Evolutionary conservation across 2,797 vertebrate species (phyloP), one percentile per base, ranked within the genome.

Genomic region (Lacerta viridis): DNA sequence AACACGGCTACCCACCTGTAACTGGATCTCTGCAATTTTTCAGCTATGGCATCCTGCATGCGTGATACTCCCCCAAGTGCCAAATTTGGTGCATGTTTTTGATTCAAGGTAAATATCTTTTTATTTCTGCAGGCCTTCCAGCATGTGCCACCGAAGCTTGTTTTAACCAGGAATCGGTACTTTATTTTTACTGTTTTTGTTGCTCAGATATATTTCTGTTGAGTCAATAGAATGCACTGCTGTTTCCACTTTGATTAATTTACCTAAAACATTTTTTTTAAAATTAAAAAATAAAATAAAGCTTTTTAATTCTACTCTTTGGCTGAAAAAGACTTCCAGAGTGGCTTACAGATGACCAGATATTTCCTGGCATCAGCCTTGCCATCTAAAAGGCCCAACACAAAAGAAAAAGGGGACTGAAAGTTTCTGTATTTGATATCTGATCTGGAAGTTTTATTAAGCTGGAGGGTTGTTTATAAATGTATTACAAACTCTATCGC

Each of bases 401-500:
- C 17, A 23, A 64, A 64, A 69, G 66, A 10, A 27, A 29, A 68
- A 69, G 13, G 23, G 66, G 66, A n/a, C 27, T 11, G 66, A 27
- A 18, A 64, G 61, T 18, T 20, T 74, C 6, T 74, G 1, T 74
- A 18, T 74, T 74, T 39, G 33, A 36, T 74, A 74, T 20, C 27
- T 79, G 41, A 18, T 55, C 8, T 76, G 72, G 36, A 36, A 43
- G 61, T 78, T 46, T 68, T 36, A 39, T 69, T 36, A 25, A 69
- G 36, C n/a, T 29, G 29, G 39, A 68, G 41, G 8, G 39, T 36
- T 10, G 25, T n/a, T 20, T 77, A 66, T 68, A 68, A 46, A 79
- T 68, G 75, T 86, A 80, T 71, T 68, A 39, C 68, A 71, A 86
- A 59, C 41, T 80, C n/a, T 79, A 29, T 39, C 23, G 13, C 27